Conservation (phyloP, 2,888 invertebrate genomes). For the Nomada hirtipes region DNA sequence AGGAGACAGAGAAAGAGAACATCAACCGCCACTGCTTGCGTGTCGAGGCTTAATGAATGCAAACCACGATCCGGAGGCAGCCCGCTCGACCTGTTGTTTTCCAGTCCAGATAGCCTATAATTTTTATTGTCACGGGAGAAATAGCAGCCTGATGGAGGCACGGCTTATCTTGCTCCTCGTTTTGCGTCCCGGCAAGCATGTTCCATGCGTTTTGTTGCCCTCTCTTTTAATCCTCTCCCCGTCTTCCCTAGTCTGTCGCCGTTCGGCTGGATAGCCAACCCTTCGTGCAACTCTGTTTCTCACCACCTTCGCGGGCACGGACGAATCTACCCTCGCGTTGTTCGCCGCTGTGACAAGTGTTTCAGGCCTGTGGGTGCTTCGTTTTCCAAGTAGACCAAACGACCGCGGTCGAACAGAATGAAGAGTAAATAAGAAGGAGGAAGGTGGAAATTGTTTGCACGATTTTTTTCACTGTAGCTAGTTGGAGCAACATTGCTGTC, state of each 20-base stretch:
- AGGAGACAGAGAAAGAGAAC: slow-evolving; percentile 59
- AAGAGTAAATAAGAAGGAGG: no score
- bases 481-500: no score
- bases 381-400: no score
- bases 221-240: slow-evolving; percentile 72
- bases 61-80: slow-evolving; percentile 86
- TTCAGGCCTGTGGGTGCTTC: no score
- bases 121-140: slow-evolving; percentile 87
- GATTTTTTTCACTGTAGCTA: no score
- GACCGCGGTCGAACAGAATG: no score
- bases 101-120: slow-evolving; percentile 87
- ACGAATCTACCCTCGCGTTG: slow-evolving; percentile 21
- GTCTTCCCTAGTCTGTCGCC: slow-evolving; percentile 27
- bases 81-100: slow-evolving; percentile 86
- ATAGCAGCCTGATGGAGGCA: slow-evolving; percentile 86
- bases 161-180: slow-evolving; percentile 82
- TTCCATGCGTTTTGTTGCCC: slow-evolving; percentile 81
- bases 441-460: no score
- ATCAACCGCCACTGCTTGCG: slow-evolving; percentile 84
- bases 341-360: no score
- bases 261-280: not conserved
- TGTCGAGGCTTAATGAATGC: slow-evolving; percentile 86
- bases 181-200: slow-evolving; percentile 78
- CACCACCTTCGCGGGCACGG: slow-evolving; percentile 51
- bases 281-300: slow-evolving; percentile 37